Conservation (phyloP, 2,888 invertebrate genomes). For the Chrysomela aeneicollis region DNA sequence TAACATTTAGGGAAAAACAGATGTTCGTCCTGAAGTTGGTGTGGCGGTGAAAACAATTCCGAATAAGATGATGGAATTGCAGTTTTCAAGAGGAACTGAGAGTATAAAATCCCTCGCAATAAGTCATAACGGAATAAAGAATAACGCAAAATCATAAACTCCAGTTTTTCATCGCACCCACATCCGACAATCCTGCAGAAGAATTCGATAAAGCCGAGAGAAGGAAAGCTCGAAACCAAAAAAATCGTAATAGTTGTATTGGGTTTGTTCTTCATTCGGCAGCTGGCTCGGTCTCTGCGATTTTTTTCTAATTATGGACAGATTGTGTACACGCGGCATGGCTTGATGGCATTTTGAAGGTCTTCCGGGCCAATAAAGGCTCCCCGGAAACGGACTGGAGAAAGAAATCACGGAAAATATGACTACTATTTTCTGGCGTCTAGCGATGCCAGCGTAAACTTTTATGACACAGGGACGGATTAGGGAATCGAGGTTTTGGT, state of each 20-base stretch:
- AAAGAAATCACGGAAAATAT: slow-evolving; percentile 43
- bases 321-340: slow-evolving; percentile 49
- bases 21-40: too few species aligned
- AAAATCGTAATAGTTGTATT: slow-evolving; percentile 32
- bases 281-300: slow-evolving; percentile 37
- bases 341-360: slow-evolving; percentile 53
- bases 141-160: neutral
- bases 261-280: slow-evolving; percentile 43
- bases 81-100: neutral
- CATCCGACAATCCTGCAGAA: neutral
- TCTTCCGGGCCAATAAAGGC: slow-evolving; percentile 50
- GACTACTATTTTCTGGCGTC: slow-evolving; percentile 38
- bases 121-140: neutral
- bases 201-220: slow-evolving; percentile 20
- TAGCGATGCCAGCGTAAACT: neutral
- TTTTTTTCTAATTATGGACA: slow-evolving; percentile 53
- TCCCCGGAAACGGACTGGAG: slow-evolving; percentile 42
- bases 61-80: neutral
- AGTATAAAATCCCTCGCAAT: neutral
- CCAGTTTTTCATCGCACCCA: neutral
- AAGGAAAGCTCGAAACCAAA: slow-evolving; percentile 18
- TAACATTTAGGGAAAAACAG: too few species aligned
- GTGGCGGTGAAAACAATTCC: neutral
- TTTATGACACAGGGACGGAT: neutral
- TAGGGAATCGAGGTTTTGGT: neutral